Evolutionary conservation across 1,140 invertebrate species (phyloP).

Genomic region (Drosophila bipectinata): DNA sequence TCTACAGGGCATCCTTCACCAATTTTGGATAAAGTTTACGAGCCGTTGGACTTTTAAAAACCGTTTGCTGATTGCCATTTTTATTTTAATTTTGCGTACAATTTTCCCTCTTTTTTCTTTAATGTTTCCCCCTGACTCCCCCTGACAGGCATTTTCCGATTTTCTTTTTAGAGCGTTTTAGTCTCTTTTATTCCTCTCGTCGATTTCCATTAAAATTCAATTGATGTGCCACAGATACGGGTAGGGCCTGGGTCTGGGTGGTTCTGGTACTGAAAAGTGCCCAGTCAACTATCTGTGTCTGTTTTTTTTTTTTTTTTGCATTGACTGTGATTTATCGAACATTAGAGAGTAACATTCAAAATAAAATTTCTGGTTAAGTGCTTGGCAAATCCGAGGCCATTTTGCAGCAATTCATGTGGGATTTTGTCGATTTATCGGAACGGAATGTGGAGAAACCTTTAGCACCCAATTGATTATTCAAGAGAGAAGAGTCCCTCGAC

Average conservation of each 20-base stretch:
- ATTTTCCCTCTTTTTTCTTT: conserved; percentile 65
- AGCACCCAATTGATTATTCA: no score
- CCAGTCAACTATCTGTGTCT: conserved; percentile 62
- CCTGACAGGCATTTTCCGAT: no score
- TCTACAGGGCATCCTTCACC: neutral
- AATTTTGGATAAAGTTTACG: conserved; percentile 51
- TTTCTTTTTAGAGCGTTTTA: conserved; percentile 75
- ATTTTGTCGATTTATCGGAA: conserved; percentile 29
- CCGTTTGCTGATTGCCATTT: conserved; percentile 71
- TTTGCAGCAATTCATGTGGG: conserved; percentile 77
- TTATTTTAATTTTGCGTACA: conserved; percentile 73
- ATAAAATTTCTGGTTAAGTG: conserved; percentile 78
- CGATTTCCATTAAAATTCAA: conserved; percentile 83
- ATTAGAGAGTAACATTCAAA: conserved; percentile 76
- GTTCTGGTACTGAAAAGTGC: conserved; percentile 30
- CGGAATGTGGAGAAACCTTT: neutral
- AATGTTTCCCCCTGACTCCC: conserved; percentile 5
- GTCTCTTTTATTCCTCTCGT: conserved; percentile 82
- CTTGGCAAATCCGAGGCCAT: conserved; percentile 67
- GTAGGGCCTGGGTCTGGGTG: neutral
- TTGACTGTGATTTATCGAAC: conserved; percentile 70
- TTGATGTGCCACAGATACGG: conserved; percentile 64
- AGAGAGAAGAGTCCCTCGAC: no score
- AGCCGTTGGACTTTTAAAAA: conserved; percentile 63
- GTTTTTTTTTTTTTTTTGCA: conserved; percentile 30